Conservation (phyloP, 2,888 invertebrate genomes). For the Brenthis ino region DNA sequence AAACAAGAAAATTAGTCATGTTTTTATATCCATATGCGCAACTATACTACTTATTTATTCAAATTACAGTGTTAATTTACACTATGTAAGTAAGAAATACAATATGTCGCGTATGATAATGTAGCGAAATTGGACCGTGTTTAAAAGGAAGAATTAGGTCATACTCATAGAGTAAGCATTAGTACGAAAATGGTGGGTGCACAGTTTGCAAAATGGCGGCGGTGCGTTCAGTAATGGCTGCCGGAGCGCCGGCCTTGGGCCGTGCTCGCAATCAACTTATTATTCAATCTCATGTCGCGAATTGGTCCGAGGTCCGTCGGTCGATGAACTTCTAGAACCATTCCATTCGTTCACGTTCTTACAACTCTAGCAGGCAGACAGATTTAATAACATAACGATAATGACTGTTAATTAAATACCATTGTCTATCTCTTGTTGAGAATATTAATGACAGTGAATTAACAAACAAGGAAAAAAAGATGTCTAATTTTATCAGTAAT, state of each 20-base stretch:
- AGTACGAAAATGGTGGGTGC: conserved; percentile 54
- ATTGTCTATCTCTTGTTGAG: conserved; percentile 16
- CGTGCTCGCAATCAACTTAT: conserved; percentile 78
- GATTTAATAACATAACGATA: conserved; percentile 32
- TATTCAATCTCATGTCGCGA: conserved; percentile 82
- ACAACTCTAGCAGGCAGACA: conserved; percentile 27
- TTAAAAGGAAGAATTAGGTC: conserved; percentile 17
- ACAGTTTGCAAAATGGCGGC: conserved; percentile 69
- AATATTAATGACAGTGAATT: conserved; percentile 8
- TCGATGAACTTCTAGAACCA: conserved; percentile 68
- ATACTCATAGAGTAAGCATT: conserved; percentile 33
- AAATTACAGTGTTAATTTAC: conserved; percentile 9
- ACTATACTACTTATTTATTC: conserved; percentile 9
- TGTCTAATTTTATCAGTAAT: conserved; percentile 4
- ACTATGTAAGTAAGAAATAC: background rate
- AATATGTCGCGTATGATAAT: conserved; percentile 10
- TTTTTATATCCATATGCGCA: conserved; percentile 11
- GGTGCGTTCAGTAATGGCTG: conserved; percentile 66
- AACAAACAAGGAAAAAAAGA: background rate
- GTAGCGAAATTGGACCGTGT: conserved; percentile 5
- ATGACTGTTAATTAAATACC: conserved; percentile 21
- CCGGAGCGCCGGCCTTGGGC: conserved; percentile 77
- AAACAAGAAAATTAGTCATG: conserved; percentile 27
- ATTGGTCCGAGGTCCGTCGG: conserved; percentile 79
- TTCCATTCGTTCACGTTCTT: conserved; percentile 49